phyloP scores from a whole-genome alignment of 2,888 invertebrate species.

The Morpho deidamia region DNA sequence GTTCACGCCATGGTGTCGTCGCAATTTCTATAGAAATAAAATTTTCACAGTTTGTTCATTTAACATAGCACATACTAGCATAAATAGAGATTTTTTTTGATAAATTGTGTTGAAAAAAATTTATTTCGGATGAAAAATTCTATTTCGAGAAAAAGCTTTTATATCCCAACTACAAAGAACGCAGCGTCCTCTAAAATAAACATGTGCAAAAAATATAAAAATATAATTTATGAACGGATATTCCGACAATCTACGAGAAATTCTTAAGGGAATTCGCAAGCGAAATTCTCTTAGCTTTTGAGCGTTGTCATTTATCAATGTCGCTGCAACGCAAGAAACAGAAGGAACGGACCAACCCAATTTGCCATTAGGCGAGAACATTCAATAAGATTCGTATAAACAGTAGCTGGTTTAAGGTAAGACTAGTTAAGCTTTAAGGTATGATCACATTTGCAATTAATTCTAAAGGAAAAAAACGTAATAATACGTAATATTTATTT shows the following conservation, averaged over 20 bases:
- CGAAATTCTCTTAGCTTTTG: conserved; percentile 4
- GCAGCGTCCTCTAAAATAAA: too few relatives aligned
- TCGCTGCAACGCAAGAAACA: conserved; percentile 6
- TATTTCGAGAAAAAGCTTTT: too few relatives aligned
- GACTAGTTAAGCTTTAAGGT: neutral
- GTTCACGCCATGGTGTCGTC: too few relatives aligned
- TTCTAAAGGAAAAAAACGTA: neutral
- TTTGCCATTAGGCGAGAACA: conserved; percentile 1
- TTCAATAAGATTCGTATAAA: neutral
- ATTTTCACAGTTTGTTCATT: too few relatives aligned
- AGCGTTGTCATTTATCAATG: conserved; percentile 7
- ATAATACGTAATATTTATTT: too few relatives aligned
- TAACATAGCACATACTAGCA: too few relatives aligned
- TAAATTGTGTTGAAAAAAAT: too few relatives aligned
- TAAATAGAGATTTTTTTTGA: too few relatives aligned
- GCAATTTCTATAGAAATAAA: too few relatives aligned
- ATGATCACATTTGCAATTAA: neutral
- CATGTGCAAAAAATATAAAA: neutral
- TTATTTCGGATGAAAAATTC: too few relatives aligned
- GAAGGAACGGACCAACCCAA: neutral
- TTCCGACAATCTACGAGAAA: conserved; percentile 2
- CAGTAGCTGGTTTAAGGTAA: neutral
- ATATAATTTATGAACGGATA: conserved; percentile 5
- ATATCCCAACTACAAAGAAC: too few relatives aligned
- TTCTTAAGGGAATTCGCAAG: conserved; percentile 4